Evolutionary conservation across 2,113 vertebrate species (phyloP).

Genomic region (Scomber japonicus): DNA sequence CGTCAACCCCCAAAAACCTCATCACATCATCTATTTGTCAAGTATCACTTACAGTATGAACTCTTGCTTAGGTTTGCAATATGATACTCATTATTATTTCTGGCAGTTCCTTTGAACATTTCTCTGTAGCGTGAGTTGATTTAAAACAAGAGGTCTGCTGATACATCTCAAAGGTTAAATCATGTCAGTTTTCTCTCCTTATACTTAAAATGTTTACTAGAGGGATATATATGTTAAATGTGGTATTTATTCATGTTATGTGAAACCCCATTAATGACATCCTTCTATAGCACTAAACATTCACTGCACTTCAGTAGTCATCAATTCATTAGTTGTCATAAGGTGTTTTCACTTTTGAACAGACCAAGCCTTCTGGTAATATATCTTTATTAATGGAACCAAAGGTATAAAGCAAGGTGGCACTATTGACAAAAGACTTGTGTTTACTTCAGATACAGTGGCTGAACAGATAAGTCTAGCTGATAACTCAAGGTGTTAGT

Average conservation of each 20-base stretch:
- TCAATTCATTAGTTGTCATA: too few relatives aligned
- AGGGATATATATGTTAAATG: neutral
- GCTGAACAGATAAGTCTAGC: slow-evolving; percentile 9
- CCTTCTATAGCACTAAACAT: neutral
- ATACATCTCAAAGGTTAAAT: neutral
- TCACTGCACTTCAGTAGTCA: neutral
- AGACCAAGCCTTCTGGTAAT: neutral
- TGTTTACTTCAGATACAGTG: neutral
- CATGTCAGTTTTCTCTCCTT: neutral
- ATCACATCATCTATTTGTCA: neutral
- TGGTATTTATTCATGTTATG: neutral
- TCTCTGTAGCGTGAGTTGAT: neutral
- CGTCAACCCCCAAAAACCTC: neutral
- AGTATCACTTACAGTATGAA: neutral
- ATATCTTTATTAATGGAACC: neutral
- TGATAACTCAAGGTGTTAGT: slow-evolving; percentile 8
- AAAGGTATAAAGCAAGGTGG: neutral
- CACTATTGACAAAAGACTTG: slow-evolving; percentile 12
- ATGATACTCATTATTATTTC: neutral
- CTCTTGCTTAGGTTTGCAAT: neutral
- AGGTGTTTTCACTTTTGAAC: neutral
- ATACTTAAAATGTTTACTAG: neutral
- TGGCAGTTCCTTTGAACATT: neutral
- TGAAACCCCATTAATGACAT: neutral
- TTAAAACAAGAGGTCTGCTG: neutral